Percentiles rank a stretch among this genome's conserved stretches.
Evolutionary conservation across 2,888 invertebrate genomes (phyloP).

Genomic region (Drosophila atroscutellata): DNA sequence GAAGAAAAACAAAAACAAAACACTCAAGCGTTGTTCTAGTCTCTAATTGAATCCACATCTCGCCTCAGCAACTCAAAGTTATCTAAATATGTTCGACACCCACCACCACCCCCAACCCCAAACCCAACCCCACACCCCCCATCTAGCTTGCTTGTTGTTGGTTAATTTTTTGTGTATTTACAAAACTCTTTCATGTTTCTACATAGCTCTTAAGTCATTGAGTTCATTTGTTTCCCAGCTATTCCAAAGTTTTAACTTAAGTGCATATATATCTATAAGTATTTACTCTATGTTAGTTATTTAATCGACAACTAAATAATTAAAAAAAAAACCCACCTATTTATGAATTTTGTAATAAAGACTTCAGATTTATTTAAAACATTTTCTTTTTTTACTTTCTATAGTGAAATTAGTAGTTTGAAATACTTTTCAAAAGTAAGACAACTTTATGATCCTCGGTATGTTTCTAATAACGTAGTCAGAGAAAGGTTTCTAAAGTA

Average conservation of each 20-base stretch:
- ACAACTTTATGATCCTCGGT: not conserved
- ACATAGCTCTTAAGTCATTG: conserved; percentile 54
- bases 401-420: not conserved
- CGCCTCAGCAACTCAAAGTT: conserved; percentile 35
- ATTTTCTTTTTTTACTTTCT: not conserved
- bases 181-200: conserved; percentile 52
- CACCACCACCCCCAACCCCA: not conserved
- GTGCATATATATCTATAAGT: conserved; percentile 40
- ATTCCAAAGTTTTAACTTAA: conserved; percentile 72
- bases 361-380: conserved; percentile 16
- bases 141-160: conserved; percentile 57
- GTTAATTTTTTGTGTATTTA: conserved; percentile 29
- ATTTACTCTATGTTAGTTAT: conserved; percentile 44
- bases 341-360: conserved; percentile 73
- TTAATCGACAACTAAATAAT: conserved; percentile 25
- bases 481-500: not conserved
- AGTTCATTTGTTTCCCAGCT: conserved; percentile 69
- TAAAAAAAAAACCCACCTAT: conserved; percentile 65
- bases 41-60: conserved; percentile 64
- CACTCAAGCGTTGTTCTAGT: conserved; percentile 83
- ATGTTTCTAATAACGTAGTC: no score
- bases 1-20: conserved; percentile 8
- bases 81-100: conserved; percentile 17
- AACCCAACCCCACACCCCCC: not conserved
- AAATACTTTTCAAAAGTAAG: not conserved